Base-by-base conservation (phyloP, 2,888 invertebrate genomes). In the Pegoplata infirma region DNA sequence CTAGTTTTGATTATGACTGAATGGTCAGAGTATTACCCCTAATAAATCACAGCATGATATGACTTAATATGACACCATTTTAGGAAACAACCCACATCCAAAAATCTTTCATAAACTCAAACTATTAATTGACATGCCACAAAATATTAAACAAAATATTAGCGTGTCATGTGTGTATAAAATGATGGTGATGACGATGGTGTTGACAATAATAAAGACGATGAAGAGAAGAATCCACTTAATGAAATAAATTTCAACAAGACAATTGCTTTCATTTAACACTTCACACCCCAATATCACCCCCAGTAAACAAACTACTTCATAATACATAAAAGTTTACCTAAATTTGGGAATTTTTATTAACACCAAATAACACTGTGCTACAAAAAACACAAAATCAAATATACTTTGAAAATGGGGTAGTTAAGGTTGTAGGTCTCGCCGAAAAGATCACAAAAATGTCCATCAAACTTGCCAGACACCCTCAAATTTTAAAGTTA, bases 151-250 rank as follows among this genome's bases (percentile, higher is more conserved):
- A 66, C 28, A 28, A 21, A 63, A 49, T 71, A 28, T 59, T 64
- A 51, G 64, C 58, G 74, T 79, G 74, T 66, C 71, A 74, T 79
- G 66, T 56, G 75, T 79, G 79, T 10, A 32, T 51, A 19, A 56
- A 25, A 73, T 17, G 28, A 59, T 68, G 36, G 46, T 59, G 17
- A 28, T 47, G 64, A 40, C 28, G 53, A 7, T 59, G 63, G 28
- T 25, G 47, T 10, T 64, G 55, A 12, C 76, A 76, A 80, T 76
- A 46, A 44, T 59, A 69, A 69, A 53, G 64, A 78, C 75, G 71
- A n/a, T n/a, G n/a, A n/a, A n/a, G n/a, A n/a, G n/a, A 79, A 79
- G 75, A 71, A 76, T 49, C 59, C 82, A 82, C 82, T 82, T 81
- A 80, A 82, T 82, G 76, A 81, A 67, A 67, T 71, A 63, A 81